phyloP scores from a whole-genome alignment of 2,113 vertebrate genomes.

The Muntiacus muntjak region DNA sequence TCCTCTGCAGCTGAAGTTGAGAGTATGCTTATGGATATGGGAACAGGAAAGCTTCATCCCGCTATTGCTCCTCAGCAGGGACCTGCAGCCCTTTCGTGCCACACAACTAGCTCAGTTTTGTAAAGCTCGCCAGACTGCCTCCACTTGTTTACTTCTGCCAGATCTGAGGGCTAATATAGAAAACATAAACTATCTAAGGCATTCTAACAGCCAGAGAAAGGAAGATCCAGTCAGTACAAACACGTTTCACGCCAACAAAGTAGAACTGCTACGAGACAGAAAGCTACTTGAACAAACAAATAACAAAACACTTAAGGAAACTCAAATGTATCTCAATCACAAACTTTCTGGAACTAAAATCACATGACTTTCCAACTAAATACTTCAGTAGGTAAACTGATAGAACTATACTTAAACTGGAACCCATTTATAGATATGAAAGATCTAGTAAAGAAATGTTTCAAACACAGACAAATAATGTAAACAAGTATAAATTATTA shows the following conservation, averaged over 20 bases:
- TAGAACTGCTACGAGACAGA: not conserved
- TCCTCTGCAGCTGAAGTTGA: not conserved
- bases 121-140: not conserved
- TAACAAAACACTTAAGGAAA: not conserved
- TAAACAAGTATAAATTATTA: not conserved
- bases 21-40: not conserved
- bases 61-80: not conserved
- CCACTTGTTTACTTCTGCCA: slow-evolving; percentile 1
- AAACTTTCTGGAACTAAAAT: not conserved
- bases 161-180: not conserved
- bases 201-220: not conserved
- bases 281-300: slow-evolving; percentile 25
- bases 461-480: not conserved
- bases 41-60: not conserved
- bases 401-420: not conserved
- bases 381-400: not conserved
- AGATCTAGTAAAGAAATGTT: not conserved
- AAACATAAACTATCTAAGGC: not conserved
- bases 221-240: not conserved
- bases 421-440: not conserved
- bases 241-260: not conserved
- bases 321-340: not conserved
- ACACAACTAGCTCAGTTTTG: not conserved
- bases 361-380: not conserved
- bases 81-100: not conserved